phyloP scores from a whole-genome alignment of 2,797 vertebrate species.

The Chelon auratus region DNA sequence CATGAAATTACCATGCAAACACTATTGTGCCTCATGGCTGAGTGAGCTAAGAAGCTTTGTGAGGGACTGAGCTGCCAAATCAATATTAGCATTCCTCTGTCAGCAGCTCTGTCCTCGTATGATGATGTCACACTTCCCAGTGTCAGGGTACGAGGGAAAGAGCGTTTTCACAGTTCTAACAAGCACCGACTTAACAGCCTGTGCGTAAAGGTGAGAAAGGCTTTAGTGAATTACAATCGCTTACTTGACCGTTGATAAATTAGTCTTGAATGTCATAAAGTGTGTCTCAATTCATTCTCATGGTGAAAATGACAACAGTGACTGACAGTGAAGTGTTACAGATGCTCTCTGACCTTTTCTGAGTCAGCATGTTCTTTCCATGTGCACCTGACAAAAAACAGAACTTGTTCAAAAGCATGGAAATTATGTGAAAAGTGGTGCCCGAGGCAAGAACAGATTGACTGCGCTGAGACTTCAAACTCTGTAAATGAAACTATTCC shows the following conservation, averaged over 20 bases:
- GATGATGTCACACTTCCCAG: slow-evolving; percentile 75
- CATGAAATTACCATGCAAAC: slow-evolving; percentile 82
- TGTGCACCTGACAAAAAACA: slow-evolving; percentile 42
- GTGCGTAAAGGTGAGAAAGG: slow-evolving; percentile 7
- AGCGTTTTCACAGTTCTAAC: slow-evolving; percentile 26
- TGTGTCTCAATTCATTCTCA: background rate
- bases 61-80: slow-evolving; percentile 70
- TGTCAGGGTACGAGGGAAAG: slow-evolving; percentile 46
- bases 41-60: slow-evolving; percentile 77
- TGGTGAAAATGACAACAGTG: slow-evolving; percentile 8
- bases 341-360: slow-evolving; percentile 38
- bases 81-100: slow-evolving; percentile 80
- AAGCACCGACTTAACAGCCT: background rate
- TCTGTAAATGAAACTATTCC: slow-evolving; percentile 45
- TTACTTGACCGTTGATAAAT: background rate
- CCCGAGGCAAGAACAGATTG: slow-evolving; percentile 43
- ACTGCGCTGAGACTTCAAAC: slow-evolving; percentile 36
- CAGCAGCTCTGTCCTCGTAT: slow-evolving; percentile 64
- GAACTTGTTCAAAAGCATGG: slow-evolving; percentile 36
- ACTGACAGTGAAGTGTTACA: slow-evolving; percentile 18
- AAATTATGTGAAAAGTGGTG: slow-evolving; percentile 41
- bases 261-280: slow-evolving; percentile 1
- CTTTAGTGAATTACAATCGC: background rate
- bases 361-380: slow-evolving; percentile 55
- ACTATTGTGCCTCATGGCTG: slow-evolving; percentile 69